Conservation (phyloP, 1,140 invertebrate genomes). For the Drosophila albomicans region DNA sequence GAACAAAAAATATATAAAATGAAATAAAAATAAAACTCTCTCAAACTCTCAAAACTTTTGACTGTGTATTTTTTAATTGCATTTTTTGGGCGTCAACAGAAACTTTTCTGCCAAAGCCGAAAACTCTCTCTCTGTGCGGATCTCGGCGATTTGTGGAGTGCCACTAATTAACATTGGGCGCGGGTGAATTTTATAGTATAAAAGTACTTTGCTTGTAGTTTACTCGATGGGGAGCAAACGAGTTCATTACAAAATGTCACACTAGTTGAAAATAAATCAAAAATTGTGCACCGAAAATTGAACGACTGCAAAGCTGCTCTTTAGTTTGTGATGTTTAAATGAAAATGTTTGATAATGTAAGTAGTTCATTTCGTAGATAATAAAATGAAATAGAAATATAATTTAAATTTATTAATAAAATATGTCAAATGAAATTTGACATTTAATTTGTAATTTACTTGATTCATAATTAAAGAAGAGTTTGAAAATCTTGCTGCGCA, state of each 20-base stretch:
- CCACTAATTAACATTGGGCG: constrained; percentile 54
- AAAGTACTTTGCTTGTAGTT: constrained; percentile 36
- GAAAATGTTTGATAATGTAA: no score
- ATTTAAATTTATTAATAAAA: no score
- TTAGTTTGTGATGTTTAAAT: background rate
- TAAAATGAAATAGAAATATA: no score
- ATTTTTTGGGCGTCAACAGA: constrained; percentile 26
- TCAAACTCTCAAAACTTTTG: constrained; percentile 25
- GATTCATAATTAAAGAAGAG: background rate
- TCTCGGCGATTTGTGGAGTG: constrained; percentile 34
- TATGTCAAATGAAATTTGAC: no score
- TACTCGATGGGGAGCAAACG: constrained; percentile 40
- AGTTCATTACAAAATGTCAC: constrained; percentile 69
- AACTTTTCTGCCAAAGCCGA: constrained; percentile 8
- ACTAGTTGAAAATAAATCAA: constrained; percentile 29
- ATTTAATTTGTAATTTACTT: background rate
- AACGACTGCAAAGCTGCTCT: background rate
- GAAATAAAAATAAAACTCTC: constrained; percentile 21
- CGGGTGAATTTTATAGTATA: background rate
- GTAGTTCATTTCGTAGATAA: no score
- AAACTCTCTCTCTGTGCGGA: background rate
- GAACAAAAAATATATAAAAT: constrained; percentile 7
- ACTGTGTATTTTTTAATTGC: constrained; percentile 46
- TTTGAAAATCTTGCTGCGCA: no score
- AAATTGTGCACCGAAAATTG: constrained; percentile 13